phyloP scores from a whole-genome alignment of 35 echinoderm and acorn worm species.

The Hemicentrotus pulcherrimus region DNA sequence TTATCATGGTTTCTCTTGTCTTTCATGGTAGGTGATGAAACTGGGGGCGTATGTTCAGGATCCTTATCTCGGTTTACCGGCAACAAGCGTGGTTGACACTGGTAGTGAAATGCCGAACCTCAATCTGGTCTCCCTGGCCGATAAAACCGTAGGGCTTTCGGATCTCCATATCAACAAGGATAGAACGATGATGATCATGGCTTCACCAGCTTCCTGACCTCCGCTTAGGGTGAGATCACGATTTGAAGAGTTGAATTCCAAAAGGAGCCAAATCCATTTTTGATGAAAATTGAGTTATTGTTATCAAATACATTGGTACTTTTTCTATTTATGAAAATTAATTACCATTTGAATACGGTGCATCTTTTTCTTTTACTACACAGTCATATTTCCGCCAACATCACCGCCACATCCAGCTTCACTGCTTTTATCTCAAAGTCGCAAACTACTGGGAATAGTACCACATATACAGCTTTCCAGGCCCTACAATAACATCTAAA shows the following conservation, averaged over 20 bases:
- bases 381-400: neutral
- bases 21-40: neutral
- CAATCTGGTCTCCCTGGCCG: slow-evolving; percentile 32
- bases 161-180: slow-evolving; percentile 70
- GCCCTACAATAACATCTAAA: too few relatives aligned
- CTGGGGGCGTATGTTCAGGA: neutral
- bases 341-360: too few relatives aligned
- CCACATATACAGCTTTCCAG: too few relatives aligned
- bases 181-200: slow-evolving; percentile 61
- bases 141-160: slow-evolving; percentile 3
- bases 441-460: neutral
- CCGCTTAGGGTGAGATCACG: slow-evolving; percentile 66
- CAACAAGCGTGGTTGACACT: neutral
- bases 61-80: neutral
- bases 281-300: too few relatives aligned
- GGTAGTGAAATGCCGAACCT: slow-evolving; percentile 28
- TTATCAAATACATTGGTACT: too few relatives aligned
- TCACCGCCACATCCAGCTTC: neutral
- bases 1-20: too few relatives aligned
- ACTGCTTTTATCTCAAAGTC: neutral
- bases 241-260: too few relatives aligned
- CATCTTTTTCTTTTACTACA: too few relatives aligned
- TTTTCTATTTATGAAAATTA: neutral
- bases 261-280: too few relatives aligned
- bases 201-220: slow-evolving; percentile 81